A percentile compares a stretch with the other conserved stretches of the same genome.
Evolutionary conservation across 2,888 invertebrate species (phyloP).

Genomic region (Helicoverpa assulta): DNA sequence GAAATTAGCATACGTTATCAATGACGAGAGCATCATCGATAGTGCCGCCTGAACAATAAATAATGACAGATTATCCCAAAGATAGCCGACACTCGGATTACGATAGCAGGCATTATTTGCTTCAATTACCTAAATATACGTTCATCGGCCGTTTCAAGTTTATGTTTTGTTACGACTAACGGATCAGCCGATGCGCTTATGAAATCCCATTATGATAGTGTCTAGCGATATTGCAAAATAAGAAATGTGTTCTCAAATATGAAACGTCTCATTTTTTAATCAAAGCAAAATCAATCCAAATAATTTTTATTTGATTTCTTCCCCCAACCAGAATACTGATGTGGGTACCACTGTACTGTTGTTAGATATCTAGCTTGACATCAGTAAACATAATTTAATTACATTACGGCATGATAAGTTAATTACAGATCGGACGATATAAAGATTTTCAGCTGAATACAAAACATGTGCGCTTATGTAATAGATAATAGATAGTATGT

Average conservation of each 20-base stretch:
- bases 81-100: constrained; percentile 35
- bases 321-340: too few species aligned
- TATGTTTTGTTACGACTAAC: too few species aligned
- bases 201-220: too few species aligned
- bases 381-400: neutral
- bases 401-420: neutral
- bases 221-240: too few species aligned
- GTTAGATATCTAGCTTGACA: neutral
- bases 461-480: too few species aligned
- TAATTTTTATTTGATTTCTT: too few species aligned
- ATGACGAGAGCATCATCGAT: neutral
- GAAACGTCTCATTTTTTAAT: too few species aligned
- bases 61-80: constrained; percentile 30
- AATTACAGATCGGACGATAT: neutral
- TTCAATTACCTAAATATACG: constrained; percentile 14
- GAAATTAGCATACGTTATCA: constrained; percentile 5
- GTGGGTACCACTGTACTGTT: neutral
- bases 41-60: constrained; percentile 19
- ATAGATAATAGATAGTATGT: too few species aligned
- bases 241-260: too few species aligned
- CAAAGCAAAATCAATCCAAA: too few species aligned
- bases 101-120: constrained; percentile 28
- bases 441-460: neutral
- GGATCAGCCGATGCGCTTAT: too few species aligned
- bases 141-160: neutral